A percentile compares a stretch with the other conserved stretches of the same genome.
Evolutionary conservation across 2,797 vertebrate genomes (phyloP).

Genomic region (Pampus argenteus): DNA sequence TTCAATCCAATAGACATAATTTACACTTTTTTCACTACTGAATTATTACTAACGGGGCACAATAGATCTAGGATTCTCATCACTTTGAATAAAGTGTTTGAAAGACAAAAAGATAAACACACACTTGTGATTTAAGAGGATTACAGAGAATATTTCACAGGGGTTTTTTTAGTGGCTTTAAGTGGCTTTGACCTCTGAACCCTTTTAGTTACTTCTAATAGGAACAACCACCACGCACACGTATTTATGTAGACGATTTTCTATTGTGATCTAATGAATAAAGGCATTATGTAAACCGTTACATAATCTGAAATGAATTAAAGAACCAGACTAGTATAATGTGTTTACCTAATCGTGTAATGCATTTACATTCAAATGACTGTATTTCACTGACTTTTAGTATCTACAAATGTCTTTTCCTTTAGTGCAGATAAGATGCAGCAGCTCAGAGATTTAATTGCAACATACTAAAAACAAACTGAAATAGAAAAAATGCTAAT

Average conservation of each 20-base stretch:
- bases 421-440: constrained; percentile 18
- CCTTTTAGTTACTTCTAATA: background rate
- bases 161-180: constrained; percentile 7
- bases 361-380: constrained; percentile 42
- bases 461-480: background rate
- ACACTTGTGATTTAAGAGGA: constrained; percentile 16
- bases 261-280: constrained; percentile 45
- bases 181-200: background rate
- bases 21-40: constrained; percentile 13
- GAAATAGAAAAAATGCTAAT: background rate
- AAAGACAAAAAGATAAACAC: background rate
- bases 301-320: constrained; percentile 56
- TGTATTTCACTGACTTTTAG: background rate
- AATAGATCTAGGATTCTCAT: background rate
- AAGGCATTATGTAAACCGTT: constrained; percentile 57
- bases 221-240: background rate
- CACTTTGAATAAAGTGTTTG: background rate
- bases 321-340: constrained; percentile 29
- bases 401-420: constrained; percentile 20
- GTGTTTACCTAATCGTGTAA: constrained; percentile 58
- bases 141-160: constrained; percentile 3
- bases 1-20: constrained; percentile 25
- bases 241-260: constrained; percentile 23
- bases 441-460: constrained; percentile 2
- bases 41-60: background rate